phyloP scores from a whole-genome alignment of 2,797 vertebrate species.

The Psittacula derbiana region DNA sequence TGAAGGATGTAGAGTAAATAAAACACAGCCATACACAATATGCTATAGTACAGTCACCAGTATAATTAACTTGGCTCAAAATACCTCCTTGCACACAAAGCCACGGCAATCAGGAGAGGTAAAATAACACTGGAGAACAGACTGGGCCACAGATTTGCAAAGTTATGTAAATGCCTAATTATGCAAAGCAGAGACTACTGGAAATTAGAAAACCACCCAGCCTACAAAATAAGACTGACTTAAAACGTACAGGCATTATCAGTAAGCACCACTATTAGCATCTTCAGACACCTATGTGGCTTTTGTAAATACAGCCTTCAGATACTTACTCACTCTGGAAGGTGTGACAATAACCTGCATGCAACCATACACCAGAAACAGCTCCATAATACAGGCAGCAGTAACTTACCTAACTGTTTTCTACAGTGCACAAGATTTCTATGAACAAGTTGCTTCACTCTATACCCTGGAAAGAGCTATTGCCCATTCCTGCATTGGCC shows the following conservation, averaged over 20 bases:
- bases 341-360: neutral
- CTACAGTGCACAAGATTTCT: neutral
- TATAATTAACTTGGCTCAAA: conserved; percentile 11
- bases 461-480: neutral
- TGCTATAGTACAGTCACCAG: neutral
- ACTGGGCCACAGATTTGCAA: neutral
- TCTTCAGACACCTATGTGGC: neutral
- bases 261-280: neutral
- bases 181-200: neutral
- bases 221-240: neutral
- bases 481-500: accelerated
- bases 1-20: neutral
- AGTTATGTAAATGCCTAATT: neutral
- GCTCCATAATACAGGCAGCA: accelerated
- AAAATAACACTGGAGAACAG: neutral
- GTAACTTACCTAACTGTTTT: neutral
- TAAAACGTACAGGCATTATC: neutral
- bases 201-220: neutral
- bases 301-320: neutral
- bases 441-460: neutral
- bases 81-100: conserved; percentile 1
- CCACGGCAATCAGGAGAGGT: neutral
- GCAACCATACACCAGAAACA: neutral
- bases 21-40: neutral
- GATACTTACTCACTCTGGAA: neutral